A percentile compares a stretch with the other conserved stretches of the same genome.
These are phyloP conservation scores for Microtus ochrogaster DNA, from an alignment of 2,113 vertebrate species.

Conservation along the genomic window DNA sequence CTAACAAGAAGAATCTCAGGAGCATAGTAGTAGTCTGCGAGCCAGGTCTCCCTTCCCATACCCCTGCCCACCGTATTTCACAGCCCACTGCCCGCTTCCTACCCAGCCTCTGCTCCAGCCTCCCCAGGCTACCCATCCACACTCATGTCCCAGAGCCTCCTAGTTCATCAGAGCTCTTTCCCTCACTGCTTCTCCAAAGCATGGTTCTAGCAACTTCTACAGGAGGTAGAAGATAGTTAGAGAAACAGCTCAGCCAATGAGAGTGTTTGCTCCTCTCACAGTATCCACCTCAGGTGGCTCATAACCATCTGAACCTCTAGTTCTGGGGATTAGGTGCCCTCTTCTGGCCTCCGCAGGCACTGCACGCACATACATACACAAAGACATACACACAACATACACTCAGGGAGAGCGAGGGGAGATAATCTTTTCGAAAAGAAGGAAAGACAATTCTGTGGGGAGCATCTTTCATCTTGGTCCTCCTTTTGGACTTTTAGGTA, in stretches of 20 bases:
- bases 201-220: slow-evolving; percentile 44
- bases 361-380: neutral
- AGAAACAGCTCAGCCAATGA: neutral
- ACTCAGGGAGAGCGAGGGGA: neutral
- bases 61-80: neutral
- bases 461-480: no score
- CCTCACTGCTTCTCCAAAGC: neutral
- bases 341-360: neutral
- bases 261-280: neutral
- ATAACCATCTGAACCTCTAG: neutral
- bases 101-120: neutral
- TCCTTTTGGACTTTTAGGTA: neutral
- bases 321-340: neutral
- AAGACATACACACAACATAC: neutral
- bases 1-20: neutral
- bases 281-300: neutral
- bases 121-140: fast-evolving
- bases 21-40: fast-evolving
- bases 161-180: neutral
- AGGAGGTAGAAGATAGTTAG: neutral
- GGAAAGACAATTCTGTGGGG: neutral
- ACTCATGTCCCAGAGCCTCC: neutral
- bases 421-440: neutral
- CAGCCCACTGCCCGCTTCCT: fast-evolving
- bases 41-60: neutral